These are phyloP conservation scores for Ptyas mucosa DNA, from an alignment of 2,113 vertebrate genomes.

Conservation along the genomic window DNA sequence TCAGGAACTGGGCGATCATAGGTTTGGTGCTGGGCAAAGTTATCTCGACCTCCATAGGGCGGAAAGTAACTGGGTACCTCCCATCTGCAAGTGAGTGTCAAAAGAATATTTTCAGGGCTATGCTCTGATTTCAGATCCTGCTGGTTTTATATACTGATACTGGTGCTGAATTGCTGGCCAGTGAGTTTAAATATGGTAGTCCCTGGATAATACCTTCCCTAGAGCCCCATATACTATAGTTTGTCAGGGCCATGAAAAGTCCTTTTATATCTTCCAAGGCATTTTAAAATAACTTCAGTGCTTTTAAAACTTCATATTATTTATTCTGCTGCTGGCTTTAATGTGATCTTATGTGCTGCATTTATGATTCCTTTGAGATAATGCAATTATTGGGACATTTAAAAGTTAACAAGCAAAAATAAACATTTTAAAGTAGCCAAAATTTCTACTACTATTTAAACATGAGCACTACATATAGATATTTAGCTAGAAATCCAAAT, in stretches of 20 bases:
- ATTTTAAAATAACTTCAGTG: neutral
- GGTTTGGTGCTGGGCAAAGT: constrained; percentile 85
- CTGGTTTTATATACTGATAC: neutral
- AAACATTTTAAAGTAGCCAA: neutral
- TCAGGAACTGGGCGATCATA: constrained; percentile 84
- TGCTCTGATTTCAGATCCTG: constrained; percentile 30
- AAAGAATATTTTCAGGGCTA: constrained; percentile 83
- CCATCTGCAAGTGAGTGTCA: constrained; percentile 96
- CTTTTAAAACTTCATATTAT: neutral
- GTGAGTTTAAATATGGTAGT: neutral
- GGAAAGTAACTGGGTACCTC: constrained; percentile 78
- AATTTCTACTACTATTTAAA: neutral
- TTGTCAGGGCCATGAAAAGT: neutral
- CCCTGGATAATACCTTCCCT: neutral
- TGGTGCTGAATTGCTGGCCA: neutral
- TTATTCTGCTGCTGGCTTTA: neutral
- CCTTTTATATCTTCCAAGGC: neutral
- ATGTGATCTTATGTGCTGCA: neutral
- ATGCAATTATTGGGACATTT: neutral
- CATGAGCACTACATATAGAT: neutral
- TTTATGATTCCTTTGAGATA: neutral
- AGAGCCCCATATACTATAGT: neutral
- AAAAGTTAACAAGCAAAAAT: neutral
- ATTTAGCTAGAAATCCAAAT: neutral
- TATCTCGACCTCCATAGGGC: constrained; percentile 78